Evolutionary conservation across 2,113 vertebrate genomes (phyloP), one percentile per base, ranked within the genome.

Genomic region (Aramus guarauna): DNA sequence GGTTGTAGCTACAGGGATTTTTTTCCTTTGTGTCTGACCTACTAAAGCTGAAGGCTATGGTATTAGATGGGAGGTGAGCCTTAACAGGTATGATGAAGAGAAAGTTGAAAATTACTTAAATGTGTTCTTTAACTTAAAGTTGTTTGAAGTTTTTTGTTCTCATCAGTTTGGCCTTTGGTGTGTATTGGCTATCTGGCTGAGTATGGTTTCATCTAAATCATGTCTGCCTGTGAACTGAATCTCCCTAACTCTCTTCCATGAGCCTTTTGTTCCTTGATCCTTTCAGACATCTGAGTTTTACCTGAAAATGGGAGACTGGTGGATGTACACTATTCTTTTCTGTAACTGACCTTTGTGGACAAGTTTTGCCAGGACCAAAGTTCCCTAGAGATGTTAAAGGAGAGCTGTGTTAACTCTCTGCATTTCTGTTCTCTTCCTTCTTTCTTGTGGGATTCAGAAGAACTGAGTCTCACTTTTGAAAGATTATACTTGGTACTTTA

Each of bases 1-100:
- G 24, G 12, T 37, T 72, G 52, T 71, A 48, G 9, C 55, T 60
- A 13, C 0, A 0, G 15, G 19, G 11, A 1, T 13, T 13, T 16
- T 53, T 43, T 30, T 36, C n/a, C 48, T 36, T 26, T 5, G 5
- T 30, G 36, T 58, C 34, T 36, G 34, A 14, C 6, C 23, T n/a
- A 2, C 23, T 69, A 4, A 69, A 85, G 22, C 12, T 41, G 16
- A n/a, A 39, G 21, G 21, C 56, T 24, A 0, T 23, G 43, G 6
- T 41, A 7, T 37, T 59, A 32, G 22, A 3, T 19, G 24, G 10
- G 5, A 9, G 5, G 6, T 39, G 50, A 37, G 30, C 32, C 20
- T 29, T 15, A n/a, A 18, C 10, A 19, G 12, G 2, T 23, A 9
- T 29, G 30, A 13, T 45, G 64, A 12, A 32, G 27, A 41, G 6